phyloP scores from a whole-genome alignment of 2,888 invertebrate genomes.

The Eupithecia vulgata region DNA sequence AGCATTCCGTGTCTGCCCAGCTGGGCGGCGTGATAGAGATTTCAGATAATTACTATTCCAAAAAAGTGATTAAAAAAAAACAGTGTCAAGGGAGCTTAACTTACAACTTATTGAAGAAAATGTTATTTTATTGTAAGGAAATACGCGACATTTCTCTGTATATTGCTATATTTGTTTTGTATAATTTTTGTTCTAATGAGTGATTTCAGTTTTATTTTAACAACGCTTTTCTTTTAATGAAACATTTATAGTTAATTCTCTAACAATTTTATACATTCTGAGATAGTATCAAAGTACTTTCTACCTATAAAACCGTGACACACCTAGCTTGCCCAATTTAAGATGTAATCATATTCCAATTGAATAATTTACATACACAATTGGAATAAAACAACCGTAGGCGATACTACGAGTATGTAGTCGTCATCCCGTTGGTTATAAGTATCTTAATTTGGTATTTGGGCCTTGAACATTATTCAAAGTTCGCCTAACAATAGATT shows the following conservation, averaged over 20 bases:
- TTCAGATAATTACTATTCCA: constrained; percentile 4
- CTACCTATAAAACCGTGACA: constrained; percentile 28
- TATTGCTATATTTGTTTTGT: neutral
- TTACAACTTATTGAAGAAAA: neutral
- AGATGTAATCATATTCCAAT: constrained; percentile 31
- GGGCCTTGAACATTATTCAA: constrained; percentile 58
- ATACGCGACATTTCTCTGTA: neutral
- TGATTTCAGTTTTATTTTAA: neutral
- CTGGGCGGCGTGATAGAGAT: constrained; percentile 26
- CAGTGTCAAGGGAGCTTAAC: no score
- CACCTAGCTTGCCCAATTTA: constrained; percentile 12
- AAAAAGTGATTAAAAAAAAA: neutral
- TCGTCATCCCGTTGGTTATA: constrained; percentile 21
- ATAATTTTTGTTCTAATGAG: neutral
- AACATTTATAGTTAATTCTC: neutral
- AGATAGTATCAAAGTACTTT: constrained; percentile 22
- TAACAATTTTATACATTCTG: constrained; percentile 3
- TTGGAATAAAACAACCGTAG: constrained; percentile 36
- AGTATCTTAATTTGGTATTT: constrained; percentile 43
- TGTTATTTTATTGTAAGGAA: neutral
- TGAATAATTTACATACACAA: constrained; percentile 29
- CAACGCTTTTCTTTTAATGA: neutral
- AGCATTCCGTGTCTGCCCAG: constrained; percentile 41
- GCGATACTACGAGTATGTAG: constrained; percentile 37
- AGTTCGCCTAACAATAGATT: constrained; percentile 25